phyloP scores from a whole-genome alignment of 1,140 invertebrate species.

The Drosophila baimaii region DNA sequence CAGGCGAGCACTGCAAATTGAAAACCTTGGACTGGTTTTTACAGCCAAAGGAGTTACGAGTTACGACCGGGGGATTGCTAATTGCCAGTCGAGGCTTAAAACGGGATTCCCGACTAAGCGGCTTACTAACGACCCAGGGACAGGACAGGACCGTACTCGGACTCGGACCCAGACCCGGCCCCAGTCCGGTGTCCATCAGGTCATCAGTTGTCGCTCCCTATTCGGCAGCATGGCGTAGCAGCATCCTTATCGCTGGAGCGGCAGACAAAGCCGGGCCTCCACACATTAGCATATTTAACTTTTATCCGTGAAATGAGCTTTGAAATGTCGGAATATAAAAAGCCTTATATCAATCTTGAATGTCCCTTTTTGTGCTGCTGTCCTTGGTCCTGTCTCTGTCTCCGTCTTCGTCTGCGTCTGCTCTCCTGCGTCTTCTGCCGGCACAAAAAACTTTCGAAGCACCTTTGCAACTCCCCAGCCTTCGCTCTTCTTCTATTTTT shows the following conservation, averaged over 20 bases:
- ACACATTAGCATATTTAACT: constrained; percentile 80
- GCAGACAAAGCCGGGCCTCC: constrained; percentile 41
- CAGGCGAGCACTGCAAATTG: constrained; percentile 59
- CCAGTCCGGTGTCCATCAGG: constrained; percentile 46
- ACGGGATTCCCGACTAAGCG: constrained; percentile 48
- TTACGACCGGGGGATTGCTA: constrained; percentile 52
- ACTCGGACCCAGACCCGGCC: background rate
- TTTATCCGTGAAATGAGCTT: constrained; percentile 72
- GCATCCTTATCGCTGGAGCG: constrained; percentile 31
- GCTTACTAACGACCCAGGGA: constrained; percentile 32
- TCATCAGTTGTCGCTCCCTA: constrained; percentile 11
- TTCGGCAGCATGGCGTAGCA: background rate
- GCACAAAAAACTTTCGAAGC: constrained; percentile 56
- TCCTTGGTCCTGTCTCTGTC: constrained; percentile 4
- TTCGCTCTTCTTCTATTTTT: background rate
- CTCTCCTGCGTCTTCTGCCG: constrained; percentile 23
- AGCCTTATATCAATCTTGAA: constrained; percentile 80
- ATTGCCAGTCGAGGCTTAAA: constrained; percentile 57
- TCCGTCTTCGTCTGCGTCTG: constrained; percentile 30
- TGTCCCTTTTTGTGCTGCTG: constrained; percentile 60
- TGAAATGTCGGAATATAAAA: constrained; percentile 79
- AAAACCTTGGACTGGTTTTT: constrained; percentile 72
- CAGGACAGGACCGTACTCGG: background rate
- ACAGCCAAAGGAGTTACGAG: constrained; percentile 58
- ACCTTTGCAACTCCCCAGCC: constrained; percentile 57